Evolutionary conservation across 2,797 vertebrate species (phyloP).

Genomic region (Urosaurus nigricauda): DNA sequence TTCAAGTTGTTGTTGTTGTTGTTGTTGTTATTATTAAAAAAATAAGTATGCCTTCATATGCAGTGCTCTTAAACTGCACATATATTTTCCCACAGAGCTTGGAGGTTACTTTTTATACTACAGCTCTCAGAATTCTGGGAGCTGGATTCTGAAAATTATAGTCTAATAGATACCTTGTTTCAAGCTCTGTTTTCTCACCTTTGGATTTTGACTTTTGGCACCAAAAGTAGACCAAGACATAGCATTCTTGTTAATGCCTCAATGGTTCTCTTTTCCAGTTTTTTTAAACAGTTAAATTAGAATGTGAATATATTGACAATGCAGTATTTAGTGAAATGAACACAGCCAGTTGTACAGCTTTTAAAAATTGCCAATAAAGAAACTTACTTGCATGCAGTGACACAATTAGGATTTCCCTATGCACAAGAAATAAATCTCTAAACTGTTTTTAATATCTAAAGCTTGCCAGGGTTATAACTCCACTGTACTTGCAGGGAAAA

Average conservation of each 20-base stretch:
- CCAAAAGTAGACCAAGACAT: not conserved
- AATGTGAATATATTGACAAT: not conserved
- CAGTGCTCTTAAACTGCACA: not conserved
- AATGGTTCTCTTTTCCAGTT: not conserved
- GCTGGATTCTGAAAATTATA: no score
- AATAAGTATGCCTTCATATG: not conserved
- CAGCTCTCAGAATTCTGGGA: no score
- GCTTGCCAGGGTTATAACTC: slow-evolving; percentile 47
- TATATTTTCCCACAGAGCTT: no score
- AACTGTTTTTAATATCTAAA: slow-evolving; percentile 67
- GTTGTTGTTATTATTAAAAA: not conserved
- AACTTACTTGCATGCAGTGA: slow-evolving; percentile 35
- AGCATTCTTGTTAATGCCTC: not conserved
- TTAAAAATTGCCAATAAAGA: slow-evolving; percentile 56
- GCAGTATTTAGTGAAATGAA: slow-evolving; percentile 20
- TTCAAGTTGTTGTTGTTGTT: not conserved
- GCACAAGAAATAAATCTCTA: slow-evolving; percentile 57
- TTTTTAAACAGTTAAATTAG: not conserved
- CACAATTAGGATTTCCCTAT: slow-evolving; percentile 55
- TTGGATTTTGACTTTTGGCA: not conserved
- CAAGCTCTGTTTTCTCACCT: not conserved
- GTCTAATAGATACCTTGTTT: no score
- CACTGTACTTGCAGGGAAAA: slow-evolving; percentile 12
- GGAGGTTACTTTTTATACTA: no score
- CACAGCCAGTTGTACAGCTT: slow-evolving; percentile 26